A percentile compares a stretch with the other conserved stretches of the same genome.
Conservation (phyloP, 1,140 invertebrate species). For the Pissodes strobi region DNA sequence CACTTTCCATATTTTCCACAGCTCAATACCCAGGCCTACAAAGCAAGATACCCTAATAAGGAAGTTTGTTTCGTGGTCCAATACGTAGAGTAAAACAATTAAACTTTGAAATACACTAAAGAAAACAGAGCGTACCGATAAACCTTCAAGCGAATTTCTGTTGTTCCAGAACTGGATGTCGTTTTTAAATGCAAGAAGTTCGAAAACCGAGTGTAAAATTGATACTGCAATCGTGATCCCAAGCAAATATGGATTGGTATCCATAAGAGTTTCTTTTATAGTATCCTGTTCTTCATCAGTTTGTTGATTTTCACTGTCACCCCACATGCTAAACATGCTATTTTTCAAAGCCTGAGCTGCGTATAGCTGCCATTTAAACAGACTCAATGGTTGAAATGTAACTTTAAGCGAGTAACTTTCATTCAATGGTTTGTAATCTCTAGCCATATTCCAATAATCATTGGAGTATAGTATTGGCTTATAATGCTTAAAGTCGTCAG, state of each 20-base stretch:
- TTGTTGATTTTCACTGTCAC: slow-evolving; percentile 66
- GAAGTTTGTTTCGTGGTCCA: slow-evolving; percentile 98
- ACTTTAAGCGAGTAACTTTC: slow-evolving; percentile 76
- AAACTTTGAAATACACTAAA: slow-evolving; percentile 98
- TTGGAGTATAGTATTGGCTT: slow-evolving; percentile 96
- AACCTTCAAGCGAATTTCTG: slow-evolving; percentile 92
- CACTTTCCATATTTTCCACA: slow-evolving; percentile 99
- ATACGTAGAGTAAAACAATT: slow-evolving; percentile 92
- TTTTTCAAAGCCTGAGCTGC: slow-evolving; percentile 88
- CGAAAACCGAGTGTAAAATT: slow-evolving; percentile 95
- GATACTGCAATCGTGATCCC: slow-evolving; percentile 92
- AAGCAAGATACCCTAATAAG: slow-evolving; percentile 91
- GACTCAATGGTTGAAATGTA: slow-evolving; percentile 91
- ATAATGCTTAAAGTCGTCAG: slow-evolving; percentile 80
- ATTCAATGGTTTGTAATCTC: slow-evolving; percentile 95
- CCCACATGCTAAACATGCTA: slow-evolving; percentile 77
- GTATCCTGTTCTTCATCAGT: slow-evolving; percentile 95
- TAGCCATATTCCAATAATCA: slow-evolving; percentile 98
- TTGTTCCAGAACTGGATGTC: slow-evolving; percentile 99
- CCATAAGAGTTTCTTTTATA: slow-evolving; percentile 94
- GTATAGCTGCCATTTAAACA: slow-evolving; percentile 98
- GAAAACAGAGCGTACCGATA: slow-evolving; percentile 98
- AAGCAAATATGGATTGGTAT: slow-evolving; percentile 95
- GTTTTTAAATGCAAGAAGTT: slow-evolving; percentile 99
- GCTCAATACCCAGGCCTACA: slow-evolving; percentile 94